Base-by-base conservation (phyloP, 2,888 invertebrate genomes). In the Archips crataeganus region DNA sequence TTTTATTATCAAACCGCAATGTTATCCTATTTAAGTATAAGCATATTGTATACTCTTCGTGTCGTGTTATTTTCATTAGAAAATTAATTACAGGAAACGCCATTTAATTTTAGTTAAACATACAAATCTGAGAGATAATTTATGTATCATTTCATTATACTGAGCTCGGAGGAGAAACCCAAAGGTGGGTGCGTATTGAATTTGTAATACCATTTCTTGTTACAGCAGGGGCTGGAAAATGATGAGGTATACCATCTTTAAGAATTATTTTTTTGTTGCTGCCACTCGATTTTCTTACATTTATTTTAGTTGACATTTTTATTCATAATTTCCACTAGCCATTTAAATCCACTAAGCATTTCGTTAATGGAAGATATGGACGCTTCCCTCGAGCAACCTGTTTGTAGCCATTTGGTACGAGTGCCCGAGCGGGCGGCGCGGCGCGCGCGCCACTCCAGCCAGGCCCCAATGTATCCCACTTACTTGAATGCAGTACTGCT, bases 151-250 rank as follows among this genome's bases (percentile, higher is more conserved):
- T 23, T 80, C 75, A 76, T 86, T 23, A 82, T 79, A 79, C 80
- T 86, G 82, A 81, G 84, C 83, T 85, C 83, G 87, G 89, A 89
- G 85, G 87, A 85, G 86, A 85, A 87, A 86, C 93, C 93, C 93
- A 82, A 92, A 93, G 93, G 93, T 93, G 94, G 94, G 94, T 94
- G 94, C 93, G 89, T 94, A 94, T 93, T 94, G 94, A 94, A 93
- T 91, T 90, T 94, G 92, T 94, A 90, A 93, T 94, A 91, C 89
- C 90, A 90, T 94, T 94, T 94, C 94, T 95, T 96, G 96, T 96
- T 96, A 95, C 96, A 97, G 97, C 97, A 97, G 97, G 97, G 97
- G 97, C 97, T 97, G 97, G 97, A 97, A 96, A 97, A 97, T 96
- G 97, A 97, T 96, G 97, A 97, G 97, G 97, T 97, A 96, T 95